phyloP scores from a whole-genome alignment of 1,140 invertebrate genomes.

The Trypoxylus dichotomus region DNA sequence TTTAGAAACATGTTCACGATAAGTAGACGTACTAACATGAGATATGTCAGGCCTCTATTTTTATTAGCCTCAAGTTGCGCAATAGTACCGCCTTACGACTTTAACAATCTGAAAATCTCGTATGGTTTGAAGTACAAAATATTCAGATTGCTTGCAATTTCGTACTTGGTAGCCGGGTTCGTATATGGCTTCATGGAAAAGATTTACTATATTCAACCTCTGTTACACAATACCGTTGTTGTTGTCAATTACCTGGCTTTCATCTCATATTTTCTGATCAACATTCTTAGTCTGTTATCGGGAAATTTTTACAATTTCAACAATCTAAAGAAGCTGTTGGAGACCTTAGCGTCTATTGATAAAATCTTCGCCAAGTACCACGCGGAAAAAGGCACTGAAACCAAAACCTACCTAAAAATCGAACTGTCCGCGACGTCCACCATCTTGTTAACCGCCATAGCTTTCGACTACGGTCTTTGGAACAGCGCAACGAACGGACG shows the following conservation, averaged over 20 bases:
- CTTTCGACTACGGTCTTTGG: background rate
- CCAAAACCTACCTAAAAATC: background rate
- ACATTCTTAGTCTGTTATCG: background rate
- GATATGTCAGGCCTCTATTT: background rate
- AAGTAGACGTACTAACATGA: background rate
- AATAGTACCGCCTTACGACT: background rate
- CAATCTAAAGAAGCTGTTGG: background rate
- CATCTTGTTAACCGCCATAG: background rate
- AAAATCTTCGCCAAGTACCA: background rate
- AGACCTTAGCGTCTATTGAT: background rate
- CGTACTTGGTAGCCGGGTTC: background rate
- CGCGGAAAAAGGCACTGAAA: background rate
- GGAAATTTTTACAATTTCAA: background rate
- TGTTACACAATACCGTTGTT: background rate
- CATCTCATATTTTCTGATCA: background rate
- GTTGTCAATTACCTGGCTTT: background rate
- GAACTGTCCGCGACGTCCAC: background rate
- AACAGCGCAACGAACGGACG: background rate
- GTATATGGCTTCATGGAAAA: background rate
- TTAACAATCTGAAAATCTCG: background rate
- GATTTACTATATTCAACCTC: too few relatives aligned
- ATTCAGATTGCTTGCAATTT: background rate
- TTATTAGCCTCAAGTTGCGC: background rate
- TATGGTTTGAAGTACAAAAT: background rate
- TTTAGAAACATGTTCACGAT: background rate